A percentile compares a stretch with the other conserved stretches of the same genome.
Evolutionary conservation across 2,888 invertebrate species (phyloP).

Genomic region (Watsonalla binaria): DNA sequence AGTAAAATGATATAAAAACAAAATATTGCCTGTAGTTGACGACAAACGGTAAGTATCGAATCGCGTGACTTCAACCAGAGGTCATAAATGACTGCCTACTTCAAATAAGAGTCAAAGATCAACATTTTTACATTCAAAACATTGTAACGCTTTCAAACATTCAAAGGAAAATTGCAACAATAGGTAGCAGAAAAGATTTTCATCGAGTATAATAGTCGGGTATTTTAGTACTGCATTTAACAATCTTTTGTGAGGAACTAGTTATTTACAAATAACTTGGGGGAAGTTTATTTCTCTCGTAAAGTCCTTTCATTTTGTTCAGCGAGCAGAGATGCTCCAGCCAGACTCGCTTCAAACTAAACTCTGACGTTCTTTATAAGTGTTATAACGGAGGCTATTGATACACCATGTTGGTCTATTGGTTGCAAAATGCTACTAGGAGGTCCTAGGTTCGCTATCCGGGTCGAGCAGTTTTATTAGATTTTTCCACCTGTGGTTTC

Average conservation of each 20-base stretch:
- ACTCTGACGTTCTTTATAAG: background rate
- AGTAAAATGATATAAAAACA: constrained; percentile 11
- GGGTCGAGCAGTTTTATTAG: too few relatives aligned
- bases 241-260: constrained; percentile 39
- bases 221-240: constrained; percentile 31
- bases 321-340: constrained; percentile 5
- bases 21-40: constrained; percentile 12
- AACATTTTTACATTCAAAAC: constrained; percentile 13
- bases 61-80: constrained; percentile 34
- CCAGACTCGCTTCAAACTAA: background rate
- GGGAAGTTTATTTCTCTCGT: constrained; percentile 31
- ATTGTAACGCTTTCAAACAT: constrained; percentile 16
- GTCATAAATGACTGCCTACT: constrained; percentile 25
- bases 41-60: constrained; percentile 30
- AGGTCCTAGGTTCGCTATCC: too few relatives aligned
- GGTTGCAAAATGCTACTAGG: too few relatives aligned
- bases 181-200: constrained; percentile 18
- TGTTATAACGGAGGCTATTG: constrained; percentile 1
- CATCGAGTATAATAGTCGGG: constrained; percentile 27
- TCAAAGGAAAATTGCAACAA: constrained; percentile 6
- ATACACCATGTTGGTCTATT: background rate
- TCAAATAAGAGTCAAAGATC: constrained; percentile 27
- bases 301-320: constrained; percentile 34
- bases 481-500: too few relatives aligned
- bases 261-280: constrained; percentile 40